Evolutionary conservation across 2,797 vertebrate species (phyloP).

Genomic region (Siniperca scherzeri): DNA sequence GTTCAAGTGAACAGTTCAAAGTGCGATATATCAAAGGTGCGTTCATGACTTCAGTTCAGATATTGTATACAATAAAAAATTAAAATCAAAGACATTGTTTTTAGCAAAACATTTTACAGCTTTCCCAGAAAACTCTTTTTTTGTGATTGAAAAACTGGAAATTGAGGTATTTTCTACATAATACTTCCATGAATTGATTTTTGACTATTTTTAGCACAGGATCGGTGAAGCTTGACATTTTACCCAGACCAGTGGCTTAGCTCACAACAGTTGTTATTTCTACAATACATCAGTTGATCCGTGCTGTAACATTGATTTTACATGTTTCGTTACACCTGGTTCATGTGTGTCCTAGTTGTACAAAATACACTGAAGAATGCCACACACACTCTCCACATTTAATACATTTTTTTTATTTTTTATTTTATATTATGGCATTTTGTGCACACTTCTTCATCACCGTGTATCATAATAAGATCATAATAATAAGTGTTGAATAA

Average conservation of each 20-base stretch:
- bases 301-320: slow-evolving; percentile 22
- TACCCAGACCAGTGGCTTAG: slow-evolving; percentile 2
- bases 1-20: slow-evolving; percentile 36
- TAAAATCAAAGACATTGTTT: slow-evolving; percentile 3
- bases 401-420: too few species aligned
- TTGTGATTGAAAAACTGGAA: not conserved
- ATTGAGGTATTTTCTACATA: slow-evolving; percentile 10
- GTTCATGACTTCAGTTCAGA: not conserved
- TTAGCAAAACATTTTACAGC: slow-evolving; percentile 1
- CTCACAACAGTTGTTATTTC: slow-evolving; percentile 20
- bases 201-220: slow-evolving; percentile 13
- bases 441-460: not conserved
- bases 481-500: not conserved
- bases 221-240: slow-evolving; percentile 25
- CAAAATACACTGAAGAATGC: not conserved
- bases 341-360: not conserved
- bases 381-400: not conserved
- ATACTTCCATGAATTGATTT: slow-evolving; percentile 10
- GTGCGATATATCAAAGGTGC: slow-evolving; percentile 4
- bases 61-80: not conserved
- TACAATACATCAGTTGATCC: slow-evolving; percentile 3
- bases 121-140: not conserved
- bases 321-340: slow-evolving; percentile 5
- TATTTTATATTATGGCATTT: too few species aligned
- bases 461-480: not conserved